Conservation (phyloP, 2,888 invertebrate species). For the Drosophila kanekoi region DNA sequence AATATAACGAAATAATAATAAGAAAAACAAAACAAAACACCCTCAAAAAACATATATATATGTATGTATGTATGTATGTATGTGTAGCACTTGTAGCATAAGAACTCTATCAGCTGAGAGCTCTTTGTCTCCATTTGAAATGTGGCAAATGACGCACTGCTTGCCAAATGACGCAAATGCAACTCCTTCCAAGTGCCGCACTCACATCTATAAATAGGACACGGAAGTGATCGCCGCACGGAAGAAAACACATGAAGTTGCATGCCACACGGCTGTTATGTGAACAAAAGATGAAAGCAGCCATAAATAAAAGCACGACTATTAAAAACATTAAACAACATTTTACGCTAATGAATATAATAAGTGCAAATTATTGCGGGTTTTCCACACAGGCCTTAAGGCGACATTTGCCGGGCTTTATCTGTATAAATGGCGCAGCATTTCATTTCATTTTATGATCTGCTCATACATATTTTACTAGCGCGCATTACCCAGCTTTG, state of each 20-base stretch:
- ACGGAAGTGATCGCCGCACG: conserved; percentile 47
- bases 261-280: not conserved
- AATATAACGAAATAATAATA: too few species aligned
- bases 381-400: conserved; percentile 29
- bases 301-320: conserved; percentile 11
- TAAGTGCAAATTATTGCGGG: conserved; percentile 23
- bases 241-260: not conserved
- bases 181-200: conserved; percentile 55
- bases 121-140: conserved; percentile 18
- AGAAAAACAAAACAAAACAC: not conserved
- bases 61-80: too few species aligned
- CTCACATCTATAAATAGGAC: conserved; percentile 49
- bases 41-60: not conserved
- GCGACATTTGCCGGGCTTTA: conserved; percentile 14
- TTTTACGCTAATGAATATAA: conserved; percentile 26
- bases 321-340: conserved; percentile 13
- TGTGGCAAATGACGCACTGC: conserved; percentile 68
- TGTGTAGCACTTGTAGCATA: conserved; percentile 17
- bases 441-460: conserved; percentile 27
- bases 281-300: conserved; percentile 9
- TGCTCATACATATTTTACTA: conserved; percentile 17
- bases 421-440: conserved; percentile 26
- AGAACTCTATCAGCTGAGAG: conserved; percentile 18
- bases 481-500: too few species aligned
- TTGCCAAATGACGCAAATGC: conserved; percentile 67